Evolutionary conservation across 2,113 vertebrate species (phyloP), one percentile per base, ranked within the genome.

Genomic region (Cichladusa arquata): DNA sequence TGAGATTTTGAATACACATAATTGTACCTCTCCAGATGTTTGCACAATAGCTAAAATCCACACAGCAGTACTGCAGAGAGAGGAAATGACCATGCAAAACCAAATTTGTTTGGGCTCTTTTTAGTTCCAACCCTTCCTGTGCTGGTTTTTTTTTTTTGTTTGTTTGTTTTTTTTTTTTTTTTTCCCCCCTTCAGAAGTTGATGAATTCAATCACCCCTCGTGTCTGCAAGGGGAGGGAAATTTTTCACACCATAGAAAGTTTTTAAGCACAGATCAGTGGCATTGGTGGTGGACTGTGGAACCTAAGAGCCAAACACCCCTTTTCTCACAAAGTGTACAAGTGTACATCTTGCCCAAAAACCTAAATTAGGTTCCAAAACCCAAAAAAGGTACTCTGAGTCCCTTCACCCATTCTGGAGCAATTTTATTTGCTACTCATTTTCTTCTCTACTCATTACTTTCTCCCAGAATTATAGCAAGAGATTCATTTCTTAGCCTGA

Each of bases 201-300:
- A 36, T 53, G 7, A 69, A 36, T 44, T 7, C 2, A 60, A 19
- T 12, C 26, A 34, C 5, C 4, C 8, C n/a, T 28, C 1, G 0
- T 1, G 8, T 19, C 31, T 64, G 24, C 1, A 1, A 71, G 36
- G 48, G 61, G 10, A 38, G 22, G 15, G 14, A 51, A 58, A 36
- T 9, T 45, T 33, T 4, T 65, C 31, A 12, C 11, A 14, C 61
- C 28, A 12, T 4, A 42, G 18, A 2, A 16, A 0, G 0, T 11
- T 70, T 70, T 15, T 12, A 29, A 13, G 28, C 20, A 11, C 2
- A 1, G 15, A 6, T 14, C 33, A 57, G 15, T 8, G 14, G 3
- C 11, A 20, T 34, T 74, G 72, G 9, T 20, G 45, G 26, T 2
- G 42, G 28, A 9, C 69, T 19, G 2, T 13, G 12, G 12, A 24